A percentile compares a stretch with the other conserved stretches of the same genome.
These are phyloP conservation scores for Sylvietta virens DNA, from an alignment of 2,113 vertebrate species.

Conservation along the genomic window DNA sequence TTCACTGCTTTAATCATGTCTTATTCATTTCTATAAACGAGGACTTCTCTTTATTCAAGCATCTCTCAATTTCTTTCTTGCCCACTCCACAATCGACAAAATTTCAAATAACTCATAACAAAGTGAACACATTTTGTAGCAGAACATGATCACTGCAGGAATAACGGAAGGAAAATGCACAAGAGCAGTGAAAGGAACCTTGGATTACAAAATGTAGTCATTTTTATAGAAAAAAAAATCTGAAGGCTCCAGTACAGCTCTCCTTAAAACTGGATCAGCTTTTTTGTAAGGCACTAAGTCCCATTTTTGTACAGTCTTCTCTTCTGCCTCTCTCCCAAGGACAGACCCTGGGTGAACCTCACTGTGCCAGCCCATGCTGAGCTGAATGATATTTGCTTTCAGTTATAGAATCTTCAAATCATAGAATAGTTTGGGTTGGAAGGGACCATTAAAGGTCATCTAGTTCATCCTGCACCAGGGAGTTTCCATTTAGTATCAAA, in stretches of 20 bases:
- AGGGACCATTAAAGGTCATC: not conserved
- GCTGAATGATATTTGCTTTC: not conserved
- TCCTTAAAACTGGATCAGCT: not conserved
- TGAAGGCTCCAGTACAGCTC: not conserved
- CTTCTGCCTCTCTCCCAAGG: not conserved
- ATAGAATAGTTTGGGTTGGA: not conserved
- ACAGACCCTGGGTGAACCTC: accelerated
- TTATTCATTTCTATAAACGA: not conserved
- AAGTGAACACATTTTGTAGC: not conserved
- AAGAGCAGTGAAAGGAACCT: not conserved
- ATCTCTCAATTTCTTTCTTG: not conserved
- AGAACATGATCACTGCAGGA: not conserved
- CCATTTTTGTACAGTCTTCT: not conserved
- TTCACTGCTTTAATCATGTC: slow-evolving; percentile 2
- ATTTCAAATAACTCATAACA: not conserved
- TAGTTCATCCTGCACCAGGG: not conserved
- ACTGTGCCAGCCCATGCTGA: not conserved
- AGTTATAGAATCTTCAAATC: not conserved
- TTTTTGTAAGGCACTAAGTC: not conserved
- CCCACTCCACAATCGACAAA: not conserved
- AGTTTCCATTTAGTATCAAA: not conserved
- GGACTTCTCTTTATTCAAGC: not conserved
- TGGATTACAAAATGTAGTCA: not conserved
- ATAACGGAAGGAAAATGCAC: not conserved
- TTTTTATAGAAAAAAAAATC: not conserved